Conservation (phyloP, 1,140 invertebrate genomes). For the Agrypnia vestita region DNA sequence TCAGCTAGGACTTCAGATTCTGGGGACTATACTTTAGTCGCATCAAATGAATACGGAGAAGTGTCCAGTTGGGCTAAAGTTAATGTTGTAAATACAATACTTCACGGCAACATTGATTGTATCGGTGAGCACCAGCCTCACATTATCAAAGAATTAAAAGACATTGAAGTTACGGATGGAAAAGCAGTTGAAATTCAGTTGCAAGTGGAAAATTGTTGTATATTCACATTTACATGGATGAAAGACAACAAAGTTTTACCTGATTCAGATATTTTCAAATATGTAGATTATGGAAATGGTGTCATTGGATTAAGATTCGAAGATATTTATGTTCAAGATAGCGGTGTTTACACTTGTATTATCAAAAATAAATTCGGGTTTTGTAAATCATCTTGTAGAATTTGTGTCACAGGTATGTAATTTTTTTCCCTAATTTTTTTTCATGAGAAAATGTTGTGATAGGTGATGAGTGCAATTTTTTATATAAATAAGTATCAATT, state of each 20-base stretch:
- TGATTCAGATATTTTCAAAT: conserved; percentile 78
- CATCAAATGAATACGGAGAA: conserved; percentile 78
- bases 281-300: conserved; percentile 77
- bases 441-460: too few relatives aligned
- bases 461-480: not conserved
- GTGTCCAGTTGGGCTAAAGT: conserved; percentile 54
- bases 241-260: conserved; percentile 79
- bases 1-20: conserved; percentile 72
- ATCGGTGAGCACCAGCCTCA: conserved; percentile 65
- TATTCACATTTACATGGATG: conserved; percentile 81
- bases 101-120: conserved; percentile 50
- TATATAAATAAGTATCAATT: not conserved
- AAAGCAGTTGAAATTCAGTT: conserved; percentile 76
- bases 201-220: conserved; percentile 72
- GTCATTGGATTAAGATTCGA: conserved; percentile 76
- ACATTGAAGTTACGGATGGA: conserved; percentile 74
- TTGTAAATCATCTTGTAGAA: conserved; percentile 64
- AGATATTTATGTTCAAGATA: conserved; percentile 79
- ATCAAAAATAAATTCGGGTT: conserved; percentile 65
- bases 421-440: not conserved
- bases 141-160: conserved; percentile 49
- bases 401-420: conserved; percentile 63
- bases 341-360: conserved; percentile 82
- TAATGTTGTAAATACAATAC: conserved; percentile 46
- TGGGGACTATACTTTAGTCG: conserved; percentile 82